These are phyloP conservation scores for Trididemnum nubilum DNA, from an alignment of 23 tunicate species.

Conservation along the genomic window DNA sequence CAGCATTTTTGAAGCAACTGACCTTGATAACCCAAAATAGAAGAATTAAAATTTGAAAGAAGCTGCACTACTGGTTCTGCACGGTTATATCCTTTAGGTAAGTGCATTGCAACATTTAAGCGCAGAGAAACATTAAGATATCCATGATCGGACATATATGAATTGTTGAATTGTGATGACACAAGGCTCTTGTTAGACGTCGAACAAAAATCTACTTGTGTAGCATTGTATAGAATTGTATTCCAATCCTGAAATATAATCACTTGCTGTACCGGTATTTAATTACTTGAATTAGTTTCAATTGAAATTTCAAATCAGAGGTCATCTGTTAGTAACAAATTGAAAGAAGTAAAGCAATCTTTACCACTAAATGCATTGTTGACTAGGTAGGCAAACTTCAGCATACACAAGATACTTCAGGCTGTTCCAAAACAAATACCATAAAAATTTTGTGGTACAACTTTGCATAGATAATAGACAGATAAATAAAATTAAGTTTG, in stretches of 20 bases:
- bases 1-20: not conserved
- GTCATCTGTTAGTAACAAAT: too few species aligned
- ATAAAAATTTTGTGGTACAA: too few species aligned
- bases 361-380: too few species aligned
- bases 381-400: too few species aligned
- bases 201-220: conserved; percentile 57
- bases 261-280: too few species aligned
- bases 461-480: too few species aligned
- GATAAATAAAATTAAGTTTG: too few species aligned
- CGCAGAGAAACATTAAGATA: conserved; percentile 20
- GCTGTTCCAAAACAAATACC: too few species aligned
- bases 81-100: not conserved
- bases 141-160: not conserved
- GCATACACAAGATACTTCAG: too few species aligned
- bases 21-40: conserved; percentile 68
- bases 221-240: conserved; percentile 56
- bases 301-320: too few species aligned
- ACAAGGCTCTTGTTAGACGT: conserved; percentile 8
- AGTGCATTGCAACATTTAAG: not conserved
- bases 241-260: conserved; percentile 62
- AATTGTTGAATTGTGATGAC: not conserved
- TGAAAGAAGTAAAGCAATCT: too few species aligned
- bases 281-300: too few species aligned
- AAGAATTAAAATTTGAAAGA: conserved; percentile 37
- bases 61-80: conserved; percentile 8